Conservation (phyloP, 1,140 invertebrate genomes). For the Lithobius niger region DNA sequence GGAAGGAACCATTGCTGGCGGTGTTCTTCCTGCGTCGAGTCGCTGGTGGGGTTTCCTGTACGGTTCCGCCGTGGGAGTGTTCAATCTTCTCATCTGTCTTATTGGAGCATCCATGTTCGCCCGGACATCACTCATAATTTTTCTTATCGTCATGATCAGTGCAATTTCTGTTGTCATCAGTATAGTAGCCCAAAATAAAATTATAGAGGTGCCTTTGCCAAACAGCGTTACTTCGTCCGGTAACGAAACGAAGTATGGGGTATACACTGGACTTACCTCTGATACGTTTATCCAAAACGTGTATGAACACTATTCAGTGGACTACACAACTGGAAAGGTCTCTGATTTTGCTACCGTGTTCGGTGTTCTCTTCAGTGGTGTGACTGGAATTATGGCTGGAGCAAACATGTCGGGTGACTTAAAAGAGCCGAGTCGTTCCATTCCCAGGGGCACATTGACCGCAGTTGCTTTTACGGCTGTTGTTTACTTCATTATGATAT, state of each 20-base stretch:
- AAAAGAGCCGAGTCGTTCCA: conserved; percentile 79
- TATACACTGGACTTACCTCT: too few species aligned
- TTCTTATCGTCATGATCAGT: conserved; percentile 31
- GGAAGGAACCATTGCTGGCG: too few species aligned
- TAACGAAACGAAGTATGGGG: too few species aligned
- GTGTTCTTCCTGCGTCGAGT: too few species aligned
- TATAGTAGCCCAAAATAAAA: conserved; percentile 33
- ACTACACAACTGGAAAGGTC: conserved; percentile 61
- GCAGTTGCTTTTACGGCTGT: conserved; percentile 81
- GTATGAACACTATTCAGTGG: too few species aligned
- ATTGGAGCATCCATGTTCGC: conserved; percentile 92
- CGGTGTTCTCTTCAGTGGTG: conserved; percentile 84
- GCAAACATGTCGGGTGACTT: conserved; percentile 98
- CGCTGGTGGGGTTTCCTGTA: conserved; percentile 85
- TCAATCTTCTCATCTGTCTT: conserved; percentile 79
- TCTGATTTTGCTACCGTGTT: conserved; percentile 86
- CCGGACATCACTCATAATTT: conserved; percentile 71
- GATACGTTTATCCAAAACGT: too few species aligned
- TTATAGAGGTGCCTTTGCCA: conserved; percentile 9
- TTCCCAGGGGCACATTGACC: conserved; percentile 83
- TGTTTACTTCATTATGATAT: conserved; percentile 68
- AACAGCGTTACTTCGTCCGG: too few species aligned
- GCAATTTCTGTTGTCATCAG: conserved; percentile 62
- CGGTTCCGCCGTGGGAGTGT: conserved; percentile 64
- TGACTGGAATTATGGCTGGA: conserved; percentile 98